Conservation (phyloP, 1,140 invertebrate genomes). For the Leptoteleia sp. region DNA sequence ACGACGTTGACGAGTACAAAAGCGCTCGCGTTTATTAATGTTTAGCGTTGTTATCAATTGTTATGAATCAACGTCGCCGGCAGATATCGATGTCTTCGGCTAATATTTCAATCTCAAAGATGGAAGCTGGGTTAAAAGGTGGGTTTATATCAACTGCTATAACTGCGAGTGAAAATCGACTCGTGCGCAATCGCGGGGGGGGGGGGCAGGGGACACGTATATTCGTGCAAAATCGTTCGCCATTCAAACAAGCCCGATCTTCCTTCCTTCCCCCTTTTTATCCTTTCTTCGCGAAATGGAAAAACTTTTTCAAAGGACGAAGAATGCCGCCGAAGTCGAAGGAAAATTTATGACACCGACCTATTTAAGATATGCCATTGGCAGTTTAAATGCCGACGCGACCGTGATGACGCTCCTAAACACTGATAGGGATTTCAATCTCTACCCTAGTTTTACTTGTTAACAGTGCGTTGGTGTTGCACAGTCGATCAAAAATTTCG, state of each 20-base stretch:
- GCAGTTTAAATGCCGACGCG: conserved; percentile 30
- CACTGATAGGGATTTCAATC: conserved; percentile 13
- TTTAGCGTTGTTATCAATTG: conserved; percentile 11
- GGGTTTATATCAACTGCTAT: conserved; percentile 43
- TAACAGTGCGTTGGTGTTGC: background rate
- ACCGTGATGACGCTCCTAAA: conserved; percentile 26
- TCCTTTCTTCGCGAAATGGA: conserved; percentile 57
- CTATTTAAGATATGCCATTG: conserved; percentile 51
- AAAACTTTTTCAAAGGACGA: conserved; percentile 51
- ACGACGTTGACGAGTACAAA: too few species aligned
- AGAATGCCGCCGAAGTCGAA: conserved; percentile 43
- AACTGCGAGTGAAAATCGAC: conserved; percentile 53
- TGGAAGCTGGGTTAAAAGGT: conserved; percentile 22
- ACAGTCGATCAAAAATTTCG: too few species aligned
- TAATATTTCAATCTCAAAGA: conserved; percentile 52
- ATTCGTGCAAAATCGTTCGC: conserved; percentile 49
- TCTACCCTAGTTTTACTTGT: conserved; percentile 7
- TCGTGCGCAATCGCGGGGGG: conserved; percentile 43
- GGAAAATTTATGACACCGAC: conserved; percentile 53
- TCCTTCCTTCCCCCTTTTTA: conserved; percentile 55
- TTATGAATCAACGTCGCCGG: conserved; percentile 12
- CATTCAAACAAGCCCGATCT: conserved; percentile 56
- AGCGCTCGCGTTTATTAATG: too few species aligned
- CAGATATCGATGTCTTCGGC: conserved; percentile 18
- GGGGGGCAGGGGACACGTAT: conserved; percentile 56